Conservation (phyloP, 1,140 invertebrate species). For the Ceratitis capitata region DNA sequence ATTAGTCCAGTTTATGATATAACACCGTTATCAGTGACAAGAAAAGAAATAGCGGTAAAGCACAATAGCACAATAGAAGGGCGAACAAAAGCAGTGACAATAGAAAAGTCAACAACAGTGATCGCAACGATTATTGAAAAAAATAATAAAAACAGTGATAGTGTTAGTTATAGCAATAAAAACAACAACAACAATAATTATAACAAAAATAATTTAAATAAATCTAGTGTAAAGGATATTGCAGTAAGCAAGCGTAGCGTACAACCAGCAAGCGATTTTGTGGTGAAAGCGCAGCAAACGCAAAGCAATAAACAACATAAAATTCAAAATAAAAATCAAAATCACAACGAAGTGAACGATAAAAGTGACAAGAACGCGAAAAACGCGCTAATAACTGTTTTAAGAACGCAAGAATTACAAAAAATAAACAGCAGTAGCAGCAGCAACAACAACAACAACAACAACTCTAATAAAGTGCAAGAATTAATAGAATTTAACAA, state of each 20-base stretch:
- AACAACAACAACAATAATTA: slow-evolving; percentile 41
- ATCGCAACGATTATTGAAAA: not conserved
- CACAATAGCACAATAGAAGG: not conserved
- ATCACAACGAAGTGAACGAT: slow-evolving; percentile 26
- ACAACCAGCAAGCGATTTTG: not conserved
- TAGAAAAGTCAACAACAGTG: slow-evolving; percentile 37
- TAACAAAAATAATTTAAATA: slow-evolving; percentile 42
- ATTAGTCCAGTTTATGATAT: slow-evolving; percentile 56
- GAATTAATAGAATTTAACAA: slow-evolving; percentile 44
- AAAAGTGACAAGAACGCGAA: no score
- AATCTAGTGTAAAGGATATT: slow-evolving; percentile 36
- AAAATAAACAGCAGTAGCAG: not conserved
- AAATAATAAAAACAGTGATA: slow-evolving; percentile 19
- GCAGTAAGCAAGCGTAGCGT: slow-evolving; percentile 10
- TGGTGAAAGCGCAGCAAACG: not conserved
- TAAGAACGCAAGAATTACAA: not conserved
- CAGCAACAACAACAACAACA: slow-evolving; percentile 10
- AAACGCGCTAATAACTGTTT: no score
- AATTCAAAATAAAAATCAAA: slow-evolving; percentile 34
- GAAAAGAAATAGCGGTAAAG: not conserved
- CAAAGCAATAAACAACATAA: not conserved
- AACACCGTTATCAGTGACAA: slow-evolving; percentile 38
- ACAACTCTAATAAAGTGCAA: slow-evolving; percentile 15
- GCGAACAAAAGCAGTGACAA: not conserved
- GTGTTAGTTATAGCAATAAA: slow-evolving; percentile 38